phyloP scores from a whole-genome alignment of 2,797 vertebrate species.

The Gymnodraco acuticeps region DNA sequence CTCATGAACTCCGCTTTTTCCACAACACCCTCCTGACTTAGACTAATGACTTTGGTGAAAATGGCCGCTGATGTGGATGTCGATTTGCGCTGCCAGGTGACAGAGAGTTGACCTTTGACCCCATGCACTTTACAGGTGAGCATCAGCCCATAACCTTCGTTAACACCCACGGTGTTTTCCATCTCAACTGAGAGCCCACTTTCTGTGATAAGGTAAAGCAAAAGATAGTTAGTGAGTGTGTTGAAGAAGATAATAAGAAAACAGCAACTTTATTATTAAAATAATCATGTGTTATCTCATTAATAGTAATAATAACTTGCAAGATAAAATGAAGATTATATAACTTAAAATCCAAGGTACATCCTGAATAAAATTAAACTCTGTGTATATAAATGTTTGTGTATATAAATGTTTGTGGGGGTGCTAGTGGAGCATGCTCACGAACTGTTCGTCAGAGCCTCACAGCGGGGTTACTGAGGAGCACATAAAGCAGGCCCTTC shows the following conservation, averaged over 20 bases:
- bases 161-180: constrained; percentile 11
- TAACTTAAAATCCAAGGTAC: neutral
- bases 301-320: neutral
- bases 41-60: constrained; percentile 71
- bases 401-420: neutral
- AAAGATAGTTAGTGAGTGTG: neutral
- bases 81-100: constrained; percentile 85
- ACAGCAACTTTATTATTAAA: neutral
- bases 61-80: accelerated
- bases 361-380: neutral
- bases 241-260: neutral
- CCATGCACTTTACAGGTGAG: constrained; percentile 81
- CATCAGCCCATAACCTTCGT: constrained; percentile 78
- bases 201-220: constrained; percentile 72
- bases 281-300: neutral
- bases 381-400: neutral
- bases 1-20: constrained; percentile 41
- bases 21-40: constrained; percentile 77
- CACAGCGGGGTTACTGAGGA: no score
- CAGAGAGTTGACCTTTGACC: constrained; percentile 75
- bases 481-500: no score
- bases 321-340: neutral
- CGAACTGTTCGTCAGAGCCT: no score
- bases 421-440: neutral
- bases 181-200: constrained; percentile 77